phyloP scores from a whole-genome alignment of 2,113 vertebrate species.

The Nibea albiflora region DNA sequence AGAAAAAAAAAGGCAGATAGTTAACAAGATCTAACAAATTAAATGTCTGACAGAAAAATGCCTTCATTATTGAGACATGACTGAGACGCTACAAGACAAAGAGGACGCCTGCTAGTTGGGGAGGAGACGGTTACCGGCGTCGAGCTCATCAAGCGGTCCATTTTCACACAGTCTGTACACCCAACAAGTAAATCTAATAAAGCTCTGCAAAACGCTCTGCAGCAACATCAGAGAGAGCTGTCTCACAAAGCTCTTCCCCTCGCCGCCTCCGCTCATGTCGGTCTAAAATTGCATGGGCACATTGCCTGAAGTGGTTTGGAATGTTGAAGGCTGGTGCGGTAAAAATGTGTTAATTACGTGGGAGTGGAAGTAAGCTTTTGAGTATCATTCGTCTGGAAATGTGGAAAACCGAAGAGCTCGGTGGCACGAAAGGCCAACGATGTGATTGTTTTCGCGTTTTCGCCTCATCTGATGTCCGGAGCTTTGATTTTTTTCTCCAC shows the following conservation, averaged over 20 bases:
- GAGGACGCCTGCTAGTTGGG: background rate
- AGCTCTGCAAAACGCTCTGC: conserved; percentile 38
- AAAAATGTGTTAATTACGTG: conserved; percentile 72
- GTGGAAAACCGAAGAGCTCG: conserved; percentile 44
- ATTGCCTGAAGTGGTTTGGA: conserved; percentile 61
- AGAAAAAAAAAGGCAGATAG: background rate
- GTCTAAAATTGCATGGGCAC: conserved; percentile 59
- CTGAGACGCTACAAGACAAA: background rate
- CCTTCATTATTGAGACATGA: conserved; percentile 1
- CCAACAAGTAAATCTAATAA: conserved; percentile 49
- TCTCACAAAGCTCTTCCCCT: conserved; percentile 46
- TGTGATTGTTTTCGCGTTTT: conserved; percentile 9
- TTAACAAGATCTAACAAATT: conserved; percentile 18
- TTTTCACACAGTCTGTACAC: conserved; percentile 45
- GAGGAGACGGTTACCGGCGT: background rate
- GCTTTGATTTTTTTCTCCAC: conserved; percentile 14
- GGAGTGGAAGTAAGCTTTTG: conserved; percentile 58
- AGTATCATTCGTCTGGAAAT: conserved; percentile 52
- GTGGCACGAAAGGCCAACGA: conserved; percentile 12
- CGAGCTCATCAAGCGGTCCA: conserved; percentile 45
- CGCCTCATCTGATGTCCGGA: background rate
- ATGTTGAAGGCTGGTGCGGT: conserved; percentile 50
- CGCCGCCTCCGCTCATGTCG: conserved; percentile 47
- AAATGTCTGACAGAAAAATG: background rate
- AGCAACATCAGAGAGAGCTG: conserved; percentile 59